Evolutionary conservation across 2,797 vertebrate genomes (phyloP).

Genomic region (Pygocentrus nattereri): DNA sequence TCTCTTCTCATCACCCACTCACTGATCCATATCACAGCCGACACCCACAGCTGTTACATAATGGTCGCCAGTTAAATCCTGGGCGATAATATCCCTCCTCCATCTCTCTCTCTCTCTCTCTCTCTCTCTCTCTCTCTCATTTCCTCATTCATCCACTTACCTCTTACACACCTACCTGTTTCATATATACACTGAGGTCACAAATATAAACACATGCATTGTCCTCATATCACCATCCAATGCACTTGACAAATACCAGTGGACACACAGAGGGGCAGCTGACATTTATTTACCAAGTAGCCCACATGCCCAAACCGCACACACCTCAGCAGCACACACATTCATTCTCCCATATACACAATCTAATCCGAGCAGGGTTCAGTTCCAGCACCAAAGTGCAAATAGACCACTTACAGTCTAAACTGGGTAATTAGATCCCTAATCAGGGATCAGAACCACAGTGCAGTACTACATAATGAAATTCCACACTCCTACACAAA

Average conservation of each 20-base stretch:
- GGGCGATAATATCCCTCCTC: neutral
- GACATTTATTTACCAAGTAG: constrained; percentile 34
- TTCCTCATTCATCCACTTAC: neutral
- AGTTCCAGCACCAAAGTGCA: constrained; percentile 77
- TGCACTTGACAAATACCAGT: constrained; percentile 20
- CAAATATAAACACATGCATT: neutral
- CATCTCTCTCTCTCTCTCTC: neutral
- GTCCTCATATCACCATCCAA: constrained; percentile 6
- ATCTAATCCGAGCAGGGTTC: constrained; percentile 60
- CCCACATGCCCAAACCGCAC: neutral
- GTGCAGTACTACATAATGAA: constrained; percentile 72
- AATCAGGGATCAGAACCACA: constrained; percentile 78
- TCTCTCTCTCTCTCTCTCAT: neutral
- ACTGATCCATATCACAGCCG: constrained; percentile 66
- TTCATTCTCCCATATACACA: constrained; percentile 36
- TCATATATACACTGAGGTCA: no score
- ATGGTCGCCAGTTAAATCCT: constrained; percentile 47
- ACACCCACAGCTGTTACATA: constrained; percentile 76
- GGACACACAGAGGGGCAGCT: constrained; percentile 27
- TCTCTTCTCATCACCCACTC: constrained; percentile 71
- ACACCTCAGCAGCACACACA: constrained; percentile 25
- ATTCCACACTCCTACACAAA: constrained; percentile 64
- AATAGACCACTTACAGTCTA: constrained; percentile 85
- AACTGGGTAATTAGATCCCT: constrained; percentile 83
- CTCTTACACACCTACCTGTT: neutral